Conservation (phyloP, 2,888 invertebrate genomes). For the Notodonta dromedarius region DNA sequence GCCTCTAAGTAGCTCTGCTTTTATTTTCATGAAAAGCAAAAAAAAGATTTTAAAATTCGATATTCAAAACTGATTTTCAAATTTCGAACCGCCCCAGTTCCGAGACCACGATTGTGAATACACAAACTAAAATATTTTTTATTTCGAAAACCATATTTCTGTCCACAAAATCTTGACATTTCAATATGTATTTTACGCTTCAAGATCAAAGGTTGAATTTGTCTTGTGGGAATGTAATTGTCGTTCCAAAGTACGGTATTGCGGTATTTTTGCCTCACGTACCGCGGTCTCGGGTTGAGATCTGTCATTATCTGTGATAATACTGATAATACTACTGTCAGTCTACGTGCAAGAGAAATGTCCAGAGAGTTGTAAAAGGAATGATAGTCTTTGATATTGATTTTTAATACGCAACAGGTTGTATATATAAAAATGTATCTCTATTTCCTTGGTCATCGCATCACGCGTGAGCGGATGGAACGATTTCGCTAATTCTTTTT, state of each 20-base stretch:
- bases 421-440: no score
- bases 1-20: no score
- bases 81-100: not conserved
- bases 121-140: no score
- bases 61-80: not conserved
- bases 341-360: constrained; percentile 73
- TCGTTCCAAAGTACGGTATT: constrained; percentile 46
- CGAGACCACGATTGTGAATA: no score
- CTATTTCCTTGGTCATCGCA: no score
- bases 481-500: no score
- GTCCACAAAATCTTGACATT: not conserved
- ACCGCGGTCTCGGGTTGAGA: constrained; percentile 63
- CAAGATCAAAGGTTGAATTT: constrained; percentile 20
- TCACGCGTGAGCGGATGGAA: no score
- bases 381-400: no score
- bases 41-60: no score
- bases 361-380: constrained; percentile 35
- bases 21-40: no score
- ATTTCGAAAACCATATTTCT: not conserved
- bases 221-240: constrained; percentile 36
- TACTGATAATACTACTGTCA: constrained; percentile 76
- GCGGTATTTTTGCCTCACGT: constrained; percentile 78
- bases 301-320: constrained; percentile 83
- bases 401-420: no score
- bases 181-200: constrained; percentile 7